Conservation (phyloP, 2,797 vertebrate species). For the Pseudocheirus occidentalis region DNA sequence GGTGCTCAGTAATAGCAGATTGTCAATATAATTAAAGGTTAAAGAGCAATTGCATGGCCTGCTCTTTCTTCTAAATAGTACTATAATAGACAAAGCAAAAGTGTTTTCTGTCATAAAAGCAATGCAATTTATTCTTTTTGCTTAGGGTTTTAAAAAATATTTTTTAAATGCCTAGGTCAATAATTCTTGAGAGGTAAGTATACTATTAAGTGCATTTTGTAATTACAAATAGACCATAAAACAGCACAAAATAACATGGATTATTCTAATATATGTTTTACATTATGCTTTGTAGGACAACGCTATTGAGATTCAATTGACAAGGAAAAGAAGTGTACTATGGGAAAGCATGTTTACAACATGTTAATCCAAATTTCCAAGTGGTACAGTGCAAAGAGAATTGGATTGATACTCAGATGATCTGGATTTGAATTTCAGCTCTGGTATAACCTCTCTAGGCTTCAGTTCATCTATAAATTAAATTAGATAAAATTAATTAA, state of each 20-base stretch:
- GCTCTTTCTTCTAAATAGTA: constrained; percentile 30
- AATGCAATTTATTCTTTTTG: constrained; percentile 44
- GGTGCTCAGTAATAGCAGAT: constrained; percentile 72
- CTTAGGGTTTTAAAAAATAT: constrained; percentile 58
- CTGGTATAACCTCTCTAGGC: neutral
- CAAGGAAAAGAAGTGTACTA: neutral
- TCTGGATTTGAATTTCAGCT: neutral
- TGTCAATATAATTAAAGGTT: constrained; percentile 72
- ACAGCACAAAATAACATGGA: neutral
- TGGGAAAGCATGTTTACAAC: neutral
- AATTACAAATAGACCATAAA: neutral
- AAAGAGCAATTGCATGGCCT: constrained; percentile 69
- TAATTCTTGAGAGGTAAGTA: neutral
- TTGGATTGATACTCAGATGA: neutral
- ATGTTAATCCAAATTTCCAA: neutral
- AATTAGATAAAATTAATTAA: too few relatives aligned
- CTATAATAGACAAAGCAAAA: constrained; percentile 59
- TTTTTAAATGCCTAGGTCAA: constrained; percentile 41
- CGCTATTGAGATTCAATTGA: neutral
- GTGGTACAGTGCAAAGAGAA: neutral
- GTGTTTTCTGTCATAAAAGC: constrained; percentile 49
- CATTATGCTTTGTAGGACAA: neutral
- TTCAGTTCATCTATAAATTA: neutral
- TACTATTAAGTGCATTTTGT: constrained; percentile 26
- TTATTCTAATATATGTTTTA: neutral